Percentiles rank a stretch among this genome's conserved stretches.
Conservation (phyloP, 2,113 vertebrate species). For the Ibidorhyncha struthersii region DNA sequence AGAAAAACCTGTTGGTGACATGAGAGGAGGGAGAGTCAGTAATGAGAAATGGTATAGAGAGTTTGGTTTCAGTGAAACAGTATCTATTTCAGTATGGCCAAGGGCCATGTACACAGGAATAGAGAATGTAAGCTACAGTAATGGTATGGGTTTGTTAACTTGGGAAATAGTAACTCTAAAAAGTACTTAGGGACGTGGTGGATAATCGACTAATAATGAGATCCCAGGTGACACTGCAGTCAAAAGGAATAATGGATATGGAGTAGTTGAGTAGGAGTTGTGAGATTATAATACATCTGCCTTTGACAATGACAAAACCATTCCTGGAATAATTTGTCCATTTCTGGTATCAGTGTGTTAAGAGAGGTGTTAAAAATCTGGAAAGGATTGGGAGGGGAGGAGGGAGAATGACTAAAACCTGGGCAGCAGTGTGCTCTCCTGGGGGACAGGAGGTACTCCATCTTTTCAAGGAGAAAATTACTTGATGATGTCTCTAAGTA, state of each 20-base stretch:
- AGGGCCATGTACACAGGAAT: background rate
- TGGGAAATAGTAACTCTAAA: background rate
- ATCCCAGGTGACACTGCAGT: constrained; percentile 20
- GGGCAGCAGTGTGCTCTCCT: background rate
- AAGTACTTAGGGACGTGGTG: background rate
- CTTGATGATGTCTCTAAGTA: background rate
- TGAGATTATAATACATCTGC: background rate
- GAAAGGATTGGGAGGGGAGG: background rate
- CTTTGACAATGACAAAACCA: background rate
- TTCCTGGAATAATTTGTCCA: background rate
- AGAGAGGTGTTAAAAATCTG: background rate
- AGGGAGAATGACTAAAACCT: background rate
- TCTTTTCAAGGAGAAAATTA: background rate
- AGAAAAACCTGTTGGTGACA: background rate
- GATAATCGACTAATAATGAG: constrained; percentile 37
- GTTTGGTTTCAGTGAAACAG: background rate
- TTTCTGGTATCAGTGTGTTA: background rate
- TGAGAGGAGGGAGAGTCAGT: background rate
- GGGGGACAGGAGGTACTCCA: background rate
- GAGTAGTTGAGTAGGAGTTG: background rate
- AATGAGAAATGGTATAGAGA: background rate
- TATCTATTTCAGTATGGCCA: background rate
- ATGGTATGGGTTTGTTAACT: background rate
- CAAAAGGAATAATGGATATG: constrained; percentile 10
- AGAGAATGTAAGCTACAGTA: background rate